phyloP scores from a whole-genome alignment of 2,888 invertebrate species.

The Lasioglossum malachurum region DNA sequence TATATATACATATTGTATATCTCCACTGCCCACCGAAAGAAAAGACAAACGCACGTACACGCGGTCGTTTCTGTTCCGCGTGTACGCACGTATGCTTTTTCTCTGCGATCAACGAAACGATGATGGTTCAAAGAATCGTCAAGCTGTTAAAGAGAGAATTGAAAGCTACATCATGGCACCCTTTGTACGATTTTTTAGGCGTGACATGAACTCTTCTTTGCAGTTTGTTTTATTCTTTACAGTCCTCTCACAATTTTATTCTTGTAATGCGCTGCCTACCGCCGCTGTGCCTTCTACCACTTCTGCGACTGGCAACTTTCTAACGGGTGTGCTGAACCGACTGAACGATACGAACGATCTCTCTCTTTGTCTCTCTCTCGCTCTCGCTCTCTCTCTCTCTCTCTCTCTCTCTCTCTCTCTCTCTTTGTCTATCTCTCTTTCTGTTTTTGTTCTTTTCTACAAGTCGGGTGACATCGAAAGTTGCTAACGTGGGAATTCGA shows the following conservation, averaged over 20 bases:
- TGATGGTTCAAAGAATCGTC: not conserved
- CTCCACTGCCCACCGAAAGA: conserved; percentile 34
- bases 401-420: not conserved
- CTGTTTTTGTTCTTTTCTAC: not conserved
- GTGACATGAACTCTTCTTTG: conserved; percentile 72
- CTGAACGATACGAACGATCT: conserved; percentile 33
- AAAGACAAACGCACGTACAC: not conserved
- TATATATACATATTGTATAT: conserved; percentile 16
- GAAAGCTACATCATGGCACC: conserved; percentile 43
- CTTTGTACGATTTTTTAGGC: conserved; percentile 66
- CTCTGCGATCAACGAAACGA: not conserved
- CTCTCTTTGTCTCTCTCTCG: not conserved
- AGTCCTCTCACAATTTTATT: conserved; percentile 83
- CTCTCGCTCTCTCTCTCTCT: not conserved
- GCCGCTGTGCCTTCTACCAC: conserved; percentile 81
- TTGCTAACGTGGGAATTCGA: conserved; percentile 24
- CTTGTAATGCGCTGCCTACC: conserved; percentile 80
- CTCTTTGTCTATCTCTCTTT: not conserved
- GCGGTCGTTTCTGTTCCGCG: no score
- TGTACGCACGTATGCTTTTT: not conserved
- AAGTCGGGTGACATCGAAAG: conserved; percentile 16
- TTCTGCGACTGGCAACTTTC: conserved; percentile 77
- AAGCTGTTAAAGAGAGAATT: not conserved
- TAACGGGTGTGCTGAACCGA: conserved; percentile 72
- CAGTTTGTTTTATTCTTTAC: conserved; percentile 78